Evolutionary conservation across 1,140 invertebrate genomes (phyloP), one percentile per base, ranked within the genome.

Genomic region (Colletes gigas): DNA sequence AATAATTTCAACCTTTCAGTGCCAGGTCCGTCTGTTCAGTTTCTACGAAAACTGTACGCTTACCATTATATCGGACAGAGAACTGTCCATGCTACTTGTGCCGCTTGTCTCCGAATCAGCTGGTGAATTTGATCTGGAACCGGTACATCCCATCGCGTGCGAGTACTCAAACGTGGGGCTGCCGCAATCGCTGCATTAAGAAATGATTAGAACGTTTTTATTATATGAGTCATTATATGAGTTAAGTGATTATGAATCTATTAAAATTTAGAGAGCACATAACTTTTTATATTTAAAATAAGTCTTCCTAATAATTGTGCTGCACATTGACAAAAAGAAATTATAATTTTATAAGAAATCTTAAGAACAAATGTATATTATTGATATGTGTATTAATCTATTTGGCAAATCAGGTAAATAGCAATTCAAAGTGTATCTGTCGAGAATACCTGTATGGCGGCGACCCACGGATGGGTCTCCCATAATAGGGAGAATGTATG

Each of bases 31-130:
- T 30, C 30, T 30, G 30, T 30, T 30, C 30, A 30, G 62, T 66
- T 44, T 41, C 0, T 75, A 62, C 30, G 44, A 54, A 55, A 67
- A 14, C 82, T n/a, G 50, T 63, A 89, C 30, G 30, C 88, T 92
- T 92, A 96, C 95, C 94, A 96, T 95, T 91, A 96, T 94, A 78
- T 96, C 96, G 68, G 94, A 92, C 5, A 96, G 90, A 78, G 94
- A 95, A 57, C 94, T 93, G 72, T 95, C 95, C 57, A 94, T 90
- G 86, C 94, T 95, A 65, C 95, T 95, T 62, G 95, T 92, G 72
- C 94, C 95, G 86, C 94, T 96, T 57, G 94, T 95, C 84, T 96
- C 95, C 1, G 94, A 95, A 86, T 95, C 95, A 6, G 94, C 94
- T 21, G 95, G 94, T 14, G 95, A 95, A 89, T 94, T 94, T 21